Percentiles rank a stretch among this genome's conserved stretches.
Evolutionary conservation across 2,113 vertebrate genomes (phyloP).

Genomic region (Pseudopipra pipra): DNA sequence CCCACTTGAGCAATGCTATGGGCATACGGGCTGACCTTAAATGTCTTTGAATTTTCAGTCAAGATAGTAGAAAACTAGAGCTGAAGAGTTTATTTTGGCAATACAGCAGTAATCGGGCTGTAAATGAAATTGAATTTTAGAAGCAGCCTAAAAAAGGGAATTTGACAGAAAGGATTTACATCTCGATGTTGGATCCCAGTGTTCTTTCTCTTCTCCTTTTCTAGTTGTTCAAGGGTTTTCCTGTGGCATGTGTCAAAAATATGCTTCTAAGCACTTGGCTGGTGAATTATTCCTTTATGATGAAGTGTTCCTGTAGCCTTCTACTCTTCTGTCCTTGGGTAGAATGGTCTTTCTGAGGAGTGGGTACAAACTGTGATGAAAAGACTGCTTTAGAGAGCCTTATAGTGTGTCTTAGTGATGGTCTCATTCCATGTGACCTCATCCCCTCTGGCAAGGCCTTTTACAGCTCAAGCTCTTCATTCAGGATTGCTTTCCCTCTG

Average conservation of each 20-base stretch:
- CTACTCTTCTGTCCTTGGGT: neutral
- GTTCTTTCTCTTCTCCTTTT: neutral
- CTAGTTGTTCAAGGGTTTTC: neutral
- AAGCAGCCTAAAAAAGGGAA: neutral
- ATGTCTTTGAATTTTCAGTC: neutral
- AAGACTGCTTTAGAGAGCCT: neutral
- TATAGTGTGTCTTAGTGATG: neutral
- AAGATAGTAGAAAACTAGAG: neutral
- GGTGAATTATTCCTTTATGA: neutral
- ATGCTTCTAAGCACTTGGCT: neutral
- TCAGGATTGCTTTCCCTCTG: neutral
- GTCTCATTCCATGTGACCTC: neutral
- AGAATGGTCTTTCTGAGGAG: neutral
- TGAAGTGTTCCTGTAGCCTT: neutral
- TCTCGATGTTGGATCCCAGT: neutral
- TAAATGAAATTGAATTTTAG: neutral
- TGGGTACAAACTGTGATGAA: neutral
- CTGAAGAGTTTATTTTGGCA: neutral
- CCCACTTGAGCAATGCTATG: neutral
- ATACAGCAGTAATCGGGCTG: neutral
- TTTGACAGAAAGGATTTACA: neutral
- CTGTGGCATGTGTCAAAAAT: neutral
- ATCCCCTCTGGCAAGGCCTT: neutral
- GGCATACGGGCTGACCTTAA: neutral
- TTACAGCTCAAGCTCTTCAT: neutral